Evolutionary conservation across 1,140 invertebrate species (phyloP).

Genomic region (fruit fly (Drosophila melanogaster)): Release_6_plus_ISO1_MT NT_033777.3:10840501-10841000

Average conservation of each 20-base stretch:
- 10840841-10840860: slow-evolving; percentile 15
- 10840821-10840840: slow-evolving; percentile 1
- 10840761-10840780: slow-evolving; percentile 4
- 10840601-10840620: slow-evolving; percentile 61
- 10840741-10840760: slow-evolving; percentile 36
- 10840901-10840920: slow-evolving; percentile 26
- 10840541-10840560: background rate
- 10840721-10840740: slow-evolving; percentile 76
- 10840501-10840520: slow-evolving; percentile 69
- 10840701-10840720: slow-evolving; percentile 63
- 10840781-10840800: slow-evolving; percentile 42
- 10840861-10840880: slow-evolving; percentile 29
- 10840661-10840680: slow-evolving; percentile 53
- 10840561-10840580: slow-evolving; percentile 5
- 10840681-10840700: slow-evolving; percentile 80
- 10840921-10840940: slow-evolving; percentile 37
- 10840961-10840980: slow-evolving; percentile 35
- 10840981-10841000: slow-evolving; percentile 27
- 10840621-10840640: slow-evolving; percentile 76
- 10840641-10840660: slow-evolving; percentile 53
- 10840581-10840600: slow-evolving; percentile 39
- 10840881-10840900: slow-evolving; percentile 37
- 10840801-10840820: slow-evolving; percentile 4
- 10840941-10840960: slow-evolving; percentile 38
- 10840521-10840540: slow-evolving; percentile 2